These are phyloP conservation scores for Dryobota labecula DNA, from an alignment of 2,888 invertebrate species.

Conservation along the genomic window DNA sequence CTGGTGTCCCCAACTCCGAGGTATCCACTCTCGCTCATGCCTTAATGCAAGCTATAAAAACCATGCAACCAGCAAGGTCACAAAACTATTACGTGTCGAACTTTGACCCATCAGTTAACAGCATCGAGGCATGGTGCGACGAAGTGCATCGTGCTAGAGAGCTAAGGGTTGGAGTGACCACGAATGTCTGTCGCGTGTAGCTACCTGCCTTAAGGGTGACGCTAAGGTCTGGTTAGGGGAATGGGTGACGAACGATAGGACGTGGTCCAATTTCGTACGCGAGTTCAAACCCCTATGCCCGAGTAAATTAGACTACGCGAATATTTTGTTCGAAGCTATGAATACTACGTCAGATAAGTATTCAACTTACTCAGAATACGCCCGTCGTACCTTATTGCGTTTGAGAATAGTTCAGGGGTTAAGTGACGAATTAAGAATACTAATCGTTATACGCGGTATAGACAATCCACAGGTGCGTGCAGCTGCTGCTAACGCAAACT, in stretches of 20 bases:
- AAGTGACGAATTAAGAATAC: conserved; percentile 57
- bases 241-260: conserved; percentile 61
- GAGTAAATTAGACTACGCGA: conserved; percentile 33
- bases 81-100: conserved; percentile 37
- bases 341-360: conserved; percentile 55
- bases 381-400: too few relatives aligned
- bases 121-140: conserved; percentile 61
- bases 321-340: conserved; percentile 29
- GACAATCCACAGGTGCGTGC: conserved; percentile 46
- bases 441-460: conserved; percentile 23
- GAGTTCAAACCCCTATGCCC: conserved; percentile 39
- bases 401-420: conserved; percentile 60
- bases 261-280: conserved; percentile 35
- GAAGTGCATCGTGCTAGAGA: conserved; percentile 60
- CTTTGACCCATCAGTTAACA: conserved; percentile 61
- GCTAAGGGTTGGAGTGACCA: conserved; percentile 38
- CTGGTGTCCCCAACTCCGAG: conserved; percentile 5
- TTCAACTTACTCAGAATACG: too few relatives aligned
- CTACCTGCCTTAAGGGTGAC: conserved; percentile 33
- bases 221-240: conserved; percentile 58
- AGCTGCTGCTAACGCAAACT: conserved; percentile 60
- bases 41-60: not conserved
- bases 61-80: conserved; percentile 17
- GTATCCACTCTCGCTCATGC: conserved; percentile 28
- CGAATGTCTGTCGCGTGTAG: too few relatives aligned